Conservation (phyloP, 2,888 invertebrate genomes). For the Synanthedon formicaeformis region DNA sequence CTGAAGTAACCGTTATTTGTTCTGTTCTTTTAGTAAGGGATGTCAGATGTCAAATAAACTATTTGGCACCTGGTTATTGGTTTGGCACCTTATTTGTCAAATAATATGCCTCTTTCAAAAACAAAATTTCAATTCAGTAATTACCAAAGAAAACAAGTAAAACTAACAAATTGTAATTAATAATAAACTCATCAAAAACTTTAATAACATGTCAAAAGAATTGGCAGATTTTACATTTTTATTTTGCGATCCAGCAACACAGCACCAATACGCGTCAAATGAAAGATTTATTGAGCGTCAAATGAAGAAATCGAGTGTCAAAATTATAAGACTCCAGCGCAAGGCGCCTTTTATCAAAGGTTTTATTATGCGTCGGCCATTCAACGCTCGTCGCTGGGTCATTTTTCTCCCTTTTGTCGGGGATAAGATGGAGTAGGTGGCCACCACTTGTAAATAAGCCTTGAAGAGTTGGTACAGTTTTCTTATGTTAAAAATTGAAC, state of each 20-base stretch:
- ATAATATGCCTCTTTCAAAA: too few species aligned
- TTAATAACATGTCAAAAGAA: slow-evolving; percentile 11
- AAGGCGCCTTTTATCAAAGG: slow-evolving; percentile 27
- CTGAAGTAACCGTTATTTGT: too few species aligned
- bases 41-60: too few species aligned
- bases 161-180: too few species aligned
- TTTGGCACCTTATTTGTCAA: too few species aligned
- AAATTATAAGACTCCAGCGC: slow-evolving; percentile 41
- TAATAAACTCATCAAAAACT: slow-evolving; percentile 1
- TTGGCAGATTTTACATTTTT: slow-evolving; percentile 2
- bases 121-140: too few species aligned
- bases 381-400: slow-evolving; percentile 41
- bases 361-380: slow-evolving; percentile 34
- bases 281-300: slow-evolving; percentile 32
- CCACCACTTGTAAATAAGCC: slow-evolving; percentile 33
- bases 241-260: slow-evolving; percentile 20
- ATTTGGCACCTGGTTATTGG: too few species aligned
- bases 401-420: slow-evolving; percentile 45
- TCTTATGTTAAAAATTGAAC: too few species aligned
- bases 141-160: too few species aligned
- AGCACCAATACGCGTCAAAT: slow-evolving; percentile 11
- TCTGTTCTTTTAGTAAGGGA: too few species aligned
- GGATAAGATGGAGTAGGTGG: slow-evolving; percentile 25
- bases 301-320: slow-evolving; percentile 59
- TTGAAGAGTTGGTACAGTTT: slow-evolving; percentile 8